Evolutionary conservation across 1,140 invertebrate genomes (phyloP), one percentile per base, ranked within the genome.

Genomic region (Pararge aegeria): DNA sequence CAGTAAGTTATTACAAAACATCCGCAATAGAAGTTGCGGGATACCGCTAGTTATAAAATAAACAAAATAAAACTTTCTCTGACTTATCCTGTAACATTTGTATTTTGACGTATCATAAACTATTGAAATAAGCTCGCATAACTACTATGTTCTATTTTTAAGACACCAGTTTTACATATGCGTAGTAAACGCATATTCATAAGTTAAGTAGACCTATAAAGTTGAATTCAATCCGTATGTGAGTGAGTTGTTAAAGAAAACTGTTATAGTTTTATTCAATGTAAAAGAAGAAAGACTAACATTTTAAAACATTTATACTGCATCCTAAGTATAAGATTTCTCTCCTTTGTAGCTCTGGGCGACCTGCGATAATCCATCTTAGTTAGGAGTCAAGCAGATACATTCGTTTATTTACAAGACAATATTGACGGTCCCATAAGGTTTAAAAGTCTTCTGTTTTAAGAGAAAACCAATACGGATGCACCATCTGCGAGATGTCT

Each of bases 361-460:
- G 58, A 64, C 64, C 61, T 44, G 57, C 58, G 61, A 71, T 78
- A 81, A 83, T 85, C 80, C 71, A 79, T 83, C 83, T 87, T 78
- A 78, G 74, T 83, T 81, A 73, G 70, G 75, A 72, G 55, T 67
- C 60, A 52, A 67, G 67, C 68, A 70, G 74, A 75, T 74, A 73
- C 72, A 70, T 64, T 76, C 72, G 68, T 80, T 78, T 81, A 80
- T 84, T 80, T 80, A 78, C 72, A 80, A 83, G 72, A 74, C 84
- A 82, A 87, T 86, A 89, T 84, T 73, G 82, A 87, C 77, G 73
- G 70, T 82, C 78, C 68, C 79, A 44, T 70, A 78, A 77, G 81
- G 80, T 85, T 89, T 82, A 78, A 82, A 80, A 79, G 78, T 83
- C 69, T 78, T 78, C 72, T 82, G 79, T 89, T 86, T 87, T 83